A percentile compares a stretch with the other conserved stretches of the same genome.
phyloP scores from a whole-genome alignment of 2,797 vertebrate genomes.

The Phrynocephalus vlangalii region DNA sequence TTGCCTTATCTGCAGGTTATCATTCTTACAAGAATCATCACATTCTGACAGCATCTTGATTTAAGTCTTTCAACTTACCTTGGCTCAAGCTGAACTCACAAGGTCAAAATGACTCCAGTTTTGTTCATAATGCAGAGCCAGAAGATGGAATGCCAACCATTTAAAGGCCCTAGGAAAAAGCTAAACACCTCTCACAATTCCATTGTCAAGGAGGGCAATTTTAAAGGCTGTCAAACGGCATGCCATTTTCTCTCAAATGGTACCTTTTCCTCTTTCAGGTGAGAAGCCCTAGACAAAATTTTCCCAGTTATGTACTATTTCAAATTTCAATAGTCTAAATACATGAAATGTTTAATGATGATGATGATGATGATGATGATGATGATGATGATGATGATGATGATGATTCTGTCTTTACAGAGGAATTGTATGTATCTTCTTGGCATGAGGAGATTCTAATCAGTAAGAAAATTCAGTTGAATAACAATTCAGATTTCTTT shows the following conservation, averaged over 20 bases:
- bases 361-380: too few species aligned
- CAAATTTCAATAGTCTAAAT: not conserved
- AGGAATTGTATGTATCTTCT: too few species aligned
- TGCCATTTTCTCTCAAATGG: constrained; percentile 47
- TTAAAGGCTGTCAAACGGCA: constrained; percentile 62
- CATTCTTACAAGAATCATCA: constrained; percentile 74
- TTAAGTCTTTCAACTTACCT: constrained; percentile 73
- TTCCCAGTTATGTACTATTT: constrained; percentile 10
- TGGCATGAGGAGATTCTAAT: too few species aligned
- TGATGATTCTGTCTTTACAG: too few species aligned
- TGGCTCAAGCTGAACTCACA: constrained; percentile 76
- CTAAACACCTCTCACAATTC: constrained; percentile 58
- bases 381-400: too few species aligned
- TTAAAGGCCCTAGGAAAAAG: constrained; percentile 56
- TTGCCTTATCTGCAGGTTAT: constrained; percentile 77
- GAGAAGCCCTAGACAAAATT: constrained; percentile 35
- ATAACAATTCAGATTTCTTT: too few species aligned
- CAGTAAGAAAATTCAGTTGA: too few species aligned
- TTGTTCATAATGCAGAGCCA: constrained; percentile 66
- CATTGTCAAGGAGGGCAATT: constrained; percentile 64
- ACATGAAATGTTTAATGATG: not conserved
- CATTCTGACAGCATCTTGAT: constrained; percentile 75
- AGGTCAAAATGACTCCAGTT: constrained; percentile 68
- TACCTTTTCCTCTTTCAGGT: constrained; percentile 53
- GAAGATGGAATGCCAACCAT: constrained; percentile 61